Conservation (phyloP, 2,797 vertebrate genomes). For the Gallirallus australis region DNA sequence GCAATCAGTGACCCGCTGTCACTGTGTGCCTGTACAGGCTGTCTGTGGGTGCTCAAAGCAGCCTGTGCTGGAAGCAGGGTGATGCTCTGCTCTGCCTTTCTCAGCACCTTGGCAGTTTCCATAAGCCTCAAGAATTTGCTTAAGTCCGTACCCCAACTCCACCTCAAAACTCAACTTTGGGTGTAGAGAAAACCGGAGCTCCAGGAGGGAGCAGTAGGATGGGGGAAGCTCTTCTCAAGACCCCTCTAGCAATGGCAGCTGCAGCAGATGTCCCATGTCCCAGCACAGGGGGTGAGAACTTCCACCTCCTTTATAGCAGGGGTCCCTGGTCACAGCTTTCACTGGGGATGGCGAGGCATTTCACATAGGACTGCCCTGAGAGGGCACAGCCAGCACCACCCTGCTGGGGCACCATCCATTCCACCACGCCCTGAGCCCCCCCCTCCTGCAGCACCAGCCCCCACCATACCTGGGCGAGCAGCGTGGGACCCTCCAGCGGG, state of each 20-base stretch:
- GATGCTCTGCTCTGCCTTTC: background rate
- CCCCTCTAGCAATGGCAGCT: background rate
- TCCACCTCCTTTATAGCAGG: background rate
- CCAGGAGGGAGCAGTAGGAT: background rate
- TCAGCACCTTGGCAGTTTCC: background rate
- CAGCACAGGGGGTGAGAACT: background rate
- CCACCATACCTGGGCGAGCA: slow-evolving; percentile 38
- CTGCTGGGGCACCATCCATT: background rate
- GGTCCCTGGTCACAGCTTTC: too few species aligned
- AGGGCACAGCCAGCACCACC: accelerated
- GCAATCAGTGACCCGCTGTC: accelerated
- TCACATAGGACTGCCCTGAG: background rate
- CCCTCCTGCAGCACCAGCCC: background rate
- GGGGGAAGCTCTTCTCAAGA: background rate
- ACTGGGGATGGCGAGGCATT: too few species aligned
- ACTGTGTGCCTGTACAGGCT: background rate
- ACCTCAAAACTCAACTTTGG: background rate
- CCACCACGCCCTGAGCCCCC: background rate
- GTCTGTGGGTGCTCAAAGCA: background rate
- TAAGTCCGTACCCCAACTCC: background rate
- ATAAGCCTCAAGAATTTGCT: background rate
- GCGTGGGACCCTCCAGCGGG: slow-evolving; percentile 19
- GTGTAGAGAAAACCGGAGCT: background rate
- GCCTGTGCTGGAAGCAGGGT: background rate
- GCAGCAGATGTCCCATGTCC: background rate